These are phyloP conservation scores for Erebia aethiops DNA, from an alignment of 2,888 invertebrate species.

Conservation along the genomic window DNA sequence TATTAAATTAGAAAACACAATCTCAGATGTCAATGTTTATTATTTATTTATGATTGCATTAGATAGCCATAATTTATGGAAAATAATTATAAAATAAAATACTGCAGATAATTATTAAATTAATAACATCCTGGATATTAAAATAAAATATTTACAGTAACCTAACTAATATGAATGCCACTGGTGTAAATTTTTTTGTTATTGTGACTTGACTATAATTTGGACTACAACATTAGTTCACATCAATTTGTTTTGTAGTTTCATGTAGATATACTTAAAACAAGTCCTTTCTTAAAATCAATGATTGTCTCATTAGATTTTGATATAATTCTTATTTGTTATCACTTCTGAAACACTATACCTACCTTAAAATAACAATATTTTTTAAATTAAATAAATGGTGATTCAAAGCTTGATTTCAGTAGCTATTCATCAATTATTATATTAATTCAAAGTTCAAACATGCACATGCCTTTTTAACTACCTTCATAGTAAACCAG, in stretches of 20 bases:
- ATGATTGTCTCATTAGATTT: too few relatives aligned
- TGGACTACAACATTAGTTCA: too few relatives aligned
- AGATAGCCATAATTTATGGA: neutral
- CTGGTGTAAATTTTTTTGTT: neutral
- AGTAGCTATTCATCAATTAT: constrained; percentile 11
- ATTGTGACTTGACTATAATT: neutral
- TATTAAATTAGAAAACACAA: constrained; percentile 11
- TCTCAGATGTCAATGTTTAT: neutral
- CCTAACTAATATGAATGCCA: neutral
- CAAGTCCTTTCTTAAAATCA: too few relatives aligned
- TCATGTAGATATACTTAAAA: too few relatives aligned
- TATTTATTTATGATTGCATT: constrained; percentile 33
- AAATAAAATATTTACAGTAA: constrained; percentile 22
- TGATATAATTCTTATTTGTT: too few relatives aligned
- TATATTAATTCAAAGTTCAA: too few relatives aligned
- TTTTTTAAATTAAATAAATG: neutral
- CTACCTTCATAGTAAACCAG: too few relatives aligned
- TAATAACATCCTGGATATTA: constrained; percentile 1
- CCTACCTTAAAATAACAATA: too few relatives aligned
- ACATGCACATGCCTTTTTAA: too few relatives aligned
- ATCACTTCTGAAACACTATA: too few relatives aligned
- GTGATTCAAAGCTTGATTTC: neutral
- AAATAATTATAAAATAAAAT: constrained; percentile 27
- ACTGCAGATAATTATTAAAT: constrained; percentile 27
- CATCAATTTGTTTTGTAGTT: too few relatives aligned